Base-by-base conservation (phyloP, 2,113 vertebrate genomes). In the Platysteira castanea region DNA sequence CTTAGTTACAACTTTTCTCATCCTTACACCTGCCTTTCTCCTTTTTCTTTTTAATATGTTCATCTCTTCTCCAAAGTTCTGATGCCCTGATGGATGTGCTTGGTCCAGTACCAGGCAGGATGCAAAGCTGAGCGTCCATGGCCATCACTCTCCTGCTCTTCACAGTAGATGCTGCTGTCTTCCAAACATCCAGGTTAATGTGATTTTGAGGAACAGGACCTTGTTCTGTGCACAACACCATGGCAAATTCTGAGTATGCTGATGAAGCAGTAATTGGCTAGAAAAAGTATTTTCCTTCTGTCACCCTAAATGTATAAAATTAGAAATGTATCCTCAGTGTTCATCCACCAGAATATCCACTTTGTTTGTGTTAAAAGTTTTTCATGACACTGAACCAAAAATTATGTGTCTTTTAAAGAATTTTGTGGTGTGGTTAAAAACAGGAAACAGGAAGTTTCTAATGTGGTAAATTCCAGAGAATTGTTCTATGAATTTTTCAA, bases 61-160 rank as follows among this genome's bases (percentile, higher is more conserved):
- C 8, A 4, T n/a, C 52, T 39, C 27, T 31, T 30, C 16, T 30
- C 41, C 37, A 13, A 0, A 0, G 0, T 31, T 46, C 10, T 3
- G 39, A 30, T 33, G 52, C 44, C 27, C 35, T 10, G 22, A 27
- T 13, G 52, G 50, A 19, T 3, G 20, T 0, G 0, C 35, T 47
- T 65, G 81, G 59, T 70, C 54, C 46, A 8, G 10, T 0, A 4
- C 17, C 61, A 73, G 39, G 20, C 73, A 54, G 57, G 61, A 30
- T 24, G n/a, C 8, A 59, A 41, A 53, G 42, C 79, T 65, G 59
- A 76, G 24, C 59, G 21, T 18, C 53, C 46, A 6, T 2, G 18
- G 33, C 26, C 86, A 44, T 46, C 8, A 0, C n/a, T 7, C 41
- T 65, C n/a, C 74, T 52, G 39, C 52, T 15, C 57, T 28, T 54